Base-by-base conservation (phyloP, 1,140 invertebrate species). In the Muscidifurax raptorellus region DNA sequence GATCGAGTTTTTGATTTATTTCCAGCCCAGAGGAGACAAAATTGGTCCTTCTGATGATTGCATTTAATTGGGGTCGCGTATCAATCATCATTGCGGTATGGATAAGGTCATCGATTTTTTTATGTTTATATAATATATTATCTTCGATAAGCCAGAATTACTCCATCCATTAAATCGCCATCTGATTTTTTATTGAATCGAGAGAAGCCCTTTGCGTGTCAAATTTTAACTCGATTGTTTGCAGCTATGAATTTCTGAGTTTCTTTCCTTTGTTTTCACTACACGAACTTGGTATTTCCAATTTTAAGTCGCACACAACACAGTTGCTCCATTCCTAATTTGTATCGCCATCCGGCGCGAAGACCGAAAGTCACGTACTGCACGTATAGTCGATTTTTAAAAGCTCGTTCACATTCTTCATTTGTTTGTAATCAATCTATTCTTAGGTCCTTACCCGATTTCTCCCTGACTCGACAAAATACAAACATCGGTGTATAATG, bases 1-100 rank as follows among this genome's bases (percentile, higher is more conserved):
- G 66, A 72, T 52, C 25, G 40, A 72, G 40, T 72, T 72, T 25
- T 72, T 81, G 67, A 81, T 81, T 81, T 81, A 81, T 81, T 59
- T 52, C 69, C 22, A 72, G 67, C 40, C 44, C 67, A 30, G 40
- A 72, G 67, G 44, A 81, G 44, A 81, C 67, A 81, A 81, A 74
- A 72, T 72, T 72, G 79, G 66, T 81, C 69, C 67, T 81, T 81
- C 28, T 72, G 66, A 71, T 71, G 67, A 81, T 81, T 72, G 32
- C 79, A 52, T 81, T 81, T 81, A 81, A 81, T 81, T 81, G 32
- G 28, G 67, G 79, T 81, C 40, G 32, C 36, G 25, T 27, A 81
- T 81, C 18, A 59, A 81, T 81, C 67, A 81, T 59, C 44, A 81
- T 59, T 72, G 22, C 25, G 0, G 12, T 47, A 69, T 25, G 66